These are phyloP conservation scores for Lytechinus pictus DNA, from an alignment of 35 echinoderm and acorn worm genomes.

Conservation along the genomic window DNA sequence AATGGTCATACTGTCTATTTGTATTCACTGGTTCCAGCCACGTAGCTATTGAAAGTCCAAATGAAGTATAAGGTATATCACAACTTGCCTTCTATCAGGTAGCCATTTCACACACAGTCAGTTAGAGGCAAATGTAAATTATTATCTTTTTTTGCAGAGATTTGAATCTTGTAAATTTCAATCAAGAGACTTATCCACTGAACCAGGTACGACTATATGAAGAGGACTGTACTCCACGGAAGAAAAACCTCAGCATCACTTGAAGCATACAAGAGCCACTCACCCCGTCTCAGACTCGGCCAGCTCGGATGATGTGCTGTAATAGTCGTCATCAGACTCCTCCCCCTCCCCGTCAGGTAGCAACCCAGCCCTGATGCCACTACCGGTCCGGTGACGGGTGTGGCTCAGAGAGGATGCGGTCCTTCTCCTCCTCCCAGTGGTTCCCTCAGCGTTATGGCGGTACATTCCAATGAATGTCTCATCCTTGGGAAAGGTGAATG, in stretches of 20 bases:
- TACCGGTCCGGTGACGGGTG: not conserved
- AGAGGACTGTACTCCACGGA: no score
- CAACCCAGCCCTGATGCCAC: not conserved
- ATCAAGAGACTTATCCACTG: no score
- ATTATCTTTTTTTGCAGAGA: no score
- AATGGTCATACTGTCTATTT: no score
- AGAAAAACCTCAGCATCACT: not conserved
- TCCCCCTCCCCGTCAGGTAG: not conserved
- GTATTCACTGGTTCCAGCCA: no score
- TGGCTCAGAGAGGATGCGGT: not conserved
- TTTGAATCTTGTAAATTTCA: no score
- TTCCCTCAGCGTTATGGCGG: not conserved
- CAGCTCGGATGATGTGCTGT: not conserved
- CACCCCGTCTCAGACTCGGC: not conserved
- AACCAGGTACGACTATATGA: no score
- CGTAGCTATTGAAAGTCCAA: no score
- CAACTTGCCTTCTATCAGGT: no score
- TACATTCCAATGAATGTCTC: conserved; percentile 65
- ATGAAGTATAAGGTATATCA: no score
- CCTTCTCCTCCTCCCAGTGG: not conserved
- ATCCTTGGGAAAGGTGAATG: conserved; percentile 55
- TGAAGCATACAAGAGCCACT: not conserved
- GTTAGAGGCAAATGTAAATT: no score
- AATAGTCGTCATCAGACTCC: conserved; percentile 46
- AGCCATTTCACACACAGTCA: no score